phyloP scores from a whole-genome alignment of 92 coral and sea anemone genomes.

The Epizoanthus stellaris region DNA sequence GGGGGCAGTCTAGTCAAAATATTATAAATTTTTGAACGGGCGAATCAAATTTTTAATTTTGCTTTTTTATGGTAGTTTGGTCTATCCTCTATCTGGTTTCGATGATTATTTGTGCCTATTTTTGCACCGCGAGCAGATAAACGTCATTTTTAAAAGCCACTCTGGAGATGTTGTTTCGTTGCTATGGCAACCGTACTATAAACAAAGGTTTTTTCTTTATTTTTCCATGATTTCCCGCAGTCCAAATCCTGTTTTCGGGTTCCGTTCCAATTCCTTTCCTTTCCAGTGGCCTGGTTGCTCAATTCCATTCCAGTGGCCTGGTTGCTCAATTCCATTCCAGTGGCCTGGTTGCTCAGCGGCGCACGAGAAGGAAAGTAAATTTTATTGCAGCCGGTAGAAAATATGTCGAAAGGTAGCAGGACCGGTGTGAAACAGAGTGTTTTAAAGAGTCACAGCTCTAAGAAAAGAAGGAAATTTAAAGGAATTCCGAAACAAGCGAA shows the following conservation, averaged over 20 bases:
- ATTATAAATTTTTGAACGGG: constrained; percentile 6
- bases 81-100: constrained; percentile 35
- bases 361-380: constrained; percentile 9
- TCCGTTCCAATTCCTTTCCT: constrained; percentile 12
- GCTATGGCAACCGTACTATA: constrained; percentile 25
- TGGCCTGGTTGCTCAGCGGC: constrained; percentile 3
- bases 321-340: not conserved
- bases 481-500: constrained; percentile 33
- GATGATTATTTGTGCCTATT: constrained; percentile 10
- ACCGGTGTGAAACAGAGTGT: constrained; percentile 20
- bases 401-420: constrained; percentile 6
- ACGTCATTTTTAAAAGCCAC: constrained; percentile 27
- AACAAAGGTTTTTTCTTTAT: not conserved
- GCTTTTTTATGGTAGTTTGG: constrained; percentile 21
- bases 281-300: not conserved
- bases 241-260: constrained; percentile 19
- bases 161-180: constrained; percentile 34
- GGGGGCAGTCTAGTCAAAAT: constrained; percentile 24
- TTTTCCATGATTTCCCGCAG: constrained; percentile 14
- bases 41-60: constrained; percentile 25
- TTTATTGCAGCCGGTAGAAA: constrained; percentile 8
- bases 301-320: constrained; percentile 5
- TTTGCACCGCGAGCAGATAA: constrained; percentile 28
- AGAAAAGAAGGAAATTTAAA: constrained; percentile 9
- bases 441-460: constrained; percentile 23